Evolutionary conservation across 2,888 invertebrate genomes (phyloP).

Genomic region (Microplitis deprimator): DNA sequence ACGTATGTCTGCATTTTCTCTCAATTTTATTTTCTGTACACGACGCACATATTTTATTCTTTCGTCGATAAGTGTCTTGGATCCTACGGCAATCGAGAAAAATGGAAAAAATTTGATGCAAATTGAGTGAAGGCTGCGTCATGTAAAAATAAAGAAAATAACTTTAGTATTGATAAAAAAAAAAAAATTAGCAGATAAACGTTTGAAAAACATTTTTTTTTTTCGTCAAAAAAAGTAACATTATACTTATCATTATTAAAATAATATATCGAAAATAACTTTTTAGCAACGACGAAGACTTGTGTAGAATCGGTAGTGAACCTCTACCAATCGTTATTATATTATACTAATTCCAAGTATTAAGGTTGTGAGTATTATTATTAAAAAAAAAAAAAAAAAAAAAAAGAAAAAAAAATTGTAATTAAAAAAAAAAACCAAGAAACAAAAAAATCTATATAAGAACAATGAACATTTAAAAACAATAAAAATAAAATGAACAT

Average conservation of each 20-base stretch:
- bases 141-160: conserved; percentile 7
- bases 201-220: conserved; percentile 37
- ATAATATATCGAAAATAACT: conserved; percentile 27
- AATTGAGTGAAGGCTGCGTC: conserved; percentile 10
- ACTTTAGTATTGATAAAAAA: conserved; percentile 1
- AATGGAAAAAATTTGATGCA: conserved; percentile 16
- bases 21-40: conserved; percentile 21
- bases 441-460: conserved; percentile 28
- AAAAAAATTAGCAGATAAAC: conserved; percentile 8
- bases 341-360: conserved; percentile 60
- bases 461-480: conserved; percentile 22
- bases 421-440: conserved; percentile 26
- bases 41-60: conserved; percentile 19
- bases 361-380: conserved; percentile 65
- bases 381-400: conserved; percentile 31
- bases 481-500: conserved; percentile 19
- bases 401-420: conserved; percentile 37
- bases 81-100: conserved; percentile 12
- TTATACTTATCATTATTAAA: not conserved
- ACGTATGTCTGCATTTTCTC: conserved; percentile 14
- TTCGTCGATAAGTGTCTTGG: conserved; percentile 10
- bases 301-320: conserved; percentile 5
- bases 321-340: conserved; percentile 55
- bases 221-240: conserved; percentile 28
- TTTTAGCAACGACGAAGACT: conserved; percentile 41